These are phyloP conservation scores for Spilarctia lutea DNA, from an alignment of 2,888 invertebrate genomes.

Conservation along the genomic window DNA sequence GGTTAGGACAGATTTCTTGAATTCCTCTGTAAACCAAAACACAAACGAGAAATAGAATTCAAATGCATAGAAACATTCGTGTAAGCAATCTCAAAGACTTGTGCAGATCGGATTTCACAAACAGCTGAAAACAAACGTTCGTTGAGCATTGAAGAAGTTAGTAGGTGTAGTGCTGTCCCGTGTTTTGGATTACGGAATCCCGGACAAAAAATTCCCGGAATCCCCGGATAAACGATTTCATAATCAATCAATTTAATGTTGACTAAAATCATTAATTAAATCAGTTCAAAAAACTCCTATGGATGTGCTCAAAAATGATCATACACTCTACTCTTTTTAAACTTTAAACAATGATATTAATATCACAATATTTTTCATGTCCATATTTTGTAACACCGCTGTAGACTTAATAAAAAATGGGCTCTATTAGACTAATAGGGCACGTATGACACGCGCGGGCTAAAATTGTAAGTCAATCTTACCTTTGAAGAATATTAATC, in stretches of 20 bases:
- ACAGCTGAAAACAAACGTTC: conserved; percentile 36
- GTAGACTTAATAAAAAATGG: background rate
- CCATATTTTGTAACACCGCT: background rate
- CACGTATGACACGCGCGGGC: background rate
- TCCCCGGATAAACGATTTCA: background rate
- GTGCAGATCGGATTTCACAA: conserved; percentile 37
- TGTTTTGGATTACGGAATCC: conserved; percentile 8
- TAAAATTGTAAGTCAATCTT: background rate
- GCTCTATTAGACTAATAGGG: background rate
- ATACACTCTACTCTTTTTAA: background rate
- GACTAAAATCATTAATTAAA: no score
- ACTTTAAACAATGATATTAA: background rate
- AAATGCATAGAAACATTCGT: conserved; percentile 12
- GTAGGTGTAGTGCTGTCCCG: conserved; percentile 29
- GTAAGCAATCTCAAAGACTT: conserved; percentile 22
- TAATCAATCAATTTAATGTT: no score
- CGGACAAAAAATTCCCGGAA: conserved; percentile 10
- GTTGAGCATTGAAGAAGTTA: conserved; percentile 32
- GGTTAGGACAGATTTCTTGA: background rate
- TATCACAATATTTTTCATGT: background rate
- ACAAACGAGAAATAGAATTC: background rate
- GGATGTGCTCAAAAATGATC: no score
- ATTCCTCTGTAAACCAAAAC: background rate
- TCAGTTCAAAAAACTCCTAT: no score
- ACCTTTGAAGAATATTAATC: background rate